A percentile compares a stretch with the other conserved stretches of the same genome.
These are phyloP conservation scores for Myotis planiceps DNA, from an alignment of 2,797 vertebrate genomes.

Conservation along the genomic window DNA sequence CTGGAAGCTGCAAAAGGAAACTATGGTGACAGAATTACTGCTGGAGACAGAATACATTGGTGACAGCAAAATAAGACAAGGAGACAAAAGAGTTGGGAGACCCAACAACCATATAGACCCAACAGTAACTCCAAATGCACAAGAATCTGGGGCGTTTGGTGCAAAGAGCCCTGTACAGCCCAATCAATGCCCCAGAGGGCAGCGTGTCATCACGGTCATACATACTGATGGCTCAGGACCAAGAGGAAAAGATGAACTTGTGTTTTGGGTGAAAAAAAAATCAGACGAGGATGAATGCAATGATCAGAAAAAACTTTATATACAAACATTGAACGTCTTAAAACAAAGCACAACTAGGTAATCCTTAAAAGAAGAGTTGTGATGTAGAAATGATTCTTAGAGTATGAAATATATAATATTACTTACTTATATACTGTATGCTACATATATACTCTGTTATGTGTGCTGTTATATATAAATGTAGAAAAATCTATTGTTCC, in stretches of 20 bases:
- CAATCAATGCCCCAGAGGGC: not conserved
- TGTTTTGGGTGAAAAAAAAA: not conserved
- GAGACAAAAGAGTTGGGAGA: not conserved
- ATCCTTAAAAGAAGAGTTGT: constrained; percentile 40
- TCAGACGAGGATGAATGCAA: not conserved
- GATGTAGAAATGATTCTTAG: not conserved
- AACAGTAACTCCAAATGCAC: not conserved
- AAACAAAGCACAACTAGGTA: not conserved
- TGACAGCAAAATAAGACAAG: not conserved
- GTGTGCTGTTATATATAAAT: not conserved
- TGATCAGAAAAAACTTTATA: not conserved
- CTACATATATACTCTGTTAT: not conserved
- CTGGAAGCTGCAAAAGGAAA: constrained; percentile 1
- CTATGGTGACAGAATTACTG: not conserved
- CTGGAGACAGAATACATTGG: not conserved
- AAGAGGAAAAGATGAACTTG: not conserved
- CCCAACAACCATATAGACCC: not conserved
- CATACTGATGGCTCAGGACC: not conserved
- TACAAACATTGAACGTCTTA: constrained; percentile 6
- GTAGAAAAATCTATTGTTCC: not conserved
- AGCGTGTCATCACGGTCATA: not conserved
- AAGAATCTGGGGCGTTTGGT: not conserved
- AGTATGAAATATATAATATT: not conserved
- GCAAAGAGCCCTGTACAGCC: not conserved
- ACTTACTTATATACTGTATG: not conserved